phyloP scores from a whole-genome alignment of 2,888 invertebrate species.

The Diploptera punctata region DNA sequence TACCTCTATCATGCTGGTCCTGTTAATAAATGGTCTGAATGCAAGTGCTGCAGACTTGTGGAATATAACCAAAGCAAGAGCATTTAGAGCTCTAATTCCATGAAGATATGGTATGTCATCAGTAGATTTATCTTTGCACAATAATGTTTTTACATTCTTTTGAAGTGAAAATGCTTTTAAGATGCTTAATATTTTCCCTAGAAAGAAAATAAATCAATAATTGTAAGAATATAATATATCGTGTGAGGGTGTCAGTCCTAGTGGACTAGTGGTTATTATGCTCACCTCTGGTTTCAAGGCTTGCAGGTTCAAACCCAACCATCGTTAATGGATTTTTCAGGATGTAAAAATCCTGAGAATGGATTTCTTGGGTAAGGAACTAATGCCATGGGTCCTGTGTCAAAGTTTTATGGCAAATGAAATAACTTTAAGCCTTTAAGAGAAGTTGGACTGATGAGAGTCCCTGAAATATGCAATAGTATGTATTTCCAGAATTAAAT shows the following conservation, averaged over 20 bases:
- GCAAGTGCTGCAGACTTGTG: slow-evolving; percentile 67
- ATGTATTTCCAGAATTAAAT: too few species aligned
- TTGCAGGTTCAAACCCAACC: too few species aligned
- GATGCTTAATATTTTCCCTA: slow-evolving; percentile 13
- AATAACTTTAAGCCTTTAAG: too few species aligned
- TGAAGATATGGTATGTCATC: slow-evolving; percentile 51
- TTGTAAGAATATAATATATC: neutral
- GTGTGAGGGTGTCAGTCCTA: neutral
- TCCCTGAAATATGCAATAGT: too few species aligned
- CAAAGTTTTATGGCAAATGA: too few species aligned
- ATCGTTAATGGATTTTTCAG: too few species aligned
- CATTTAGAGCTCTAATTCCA: slow-evolving; percentile 62
- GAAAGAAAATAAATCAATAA: neutral
- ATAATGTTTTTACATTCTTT: slow-evolving; percentile 33
- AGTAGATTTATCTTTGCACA: slow-evolving; percentile 6
- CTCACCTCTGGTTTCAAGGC: neutral
- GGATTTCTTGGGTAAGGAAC: neutral
- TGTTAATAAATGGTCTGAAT: slow-evolving; percentile 64
- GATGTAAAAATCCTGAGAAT: too few species aligned
- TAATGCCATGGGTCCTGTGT: too few species aligned
- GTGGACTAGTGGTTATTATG: too few species aligned
- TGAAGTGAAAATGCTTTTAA: slow-evolving; percentile 41
- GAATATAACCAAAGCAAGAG: slow-evolving; percentile 61
- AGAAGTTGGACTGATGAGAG: too few species aligned
- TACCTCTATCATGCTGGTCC: slow-evolving; percentile 62